Evolutionary conservation across 2,113 vertebrate genomes (phyloP).

Genomic region (Cyanoderma ruficeps): DNA sequence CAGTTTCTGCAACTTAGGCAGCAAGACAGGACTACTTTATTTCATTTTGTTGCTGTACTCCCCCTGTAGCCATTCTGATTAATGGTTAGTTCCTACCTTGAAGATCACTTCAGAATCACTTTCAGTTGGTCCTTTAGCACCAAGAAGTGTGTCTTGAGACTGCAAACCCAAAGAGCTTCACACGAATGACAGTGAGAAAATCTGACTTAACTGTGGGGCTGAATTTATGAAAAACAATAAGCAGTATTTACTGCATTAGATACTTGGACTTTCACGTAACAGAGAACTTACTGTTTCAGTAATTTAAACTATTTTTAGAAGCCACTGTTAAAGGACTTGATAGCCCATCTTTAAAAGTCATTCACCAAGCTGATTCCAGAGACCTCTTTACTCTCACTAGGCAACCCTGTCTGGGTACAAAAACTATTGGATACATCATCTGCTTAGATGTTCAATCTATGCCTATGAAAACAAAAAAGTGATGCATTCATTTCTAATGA

Average conservation of each 20-base stretch:
- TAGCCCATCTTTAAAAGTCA: background rate
- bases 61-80: background rate
- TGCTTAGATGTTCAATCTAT: background rate
- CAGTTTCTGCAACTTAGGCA: background rate
- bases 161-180: background rate
- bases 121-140: background rate
- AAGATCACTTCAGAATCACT: background rate
- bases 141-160: background rate
- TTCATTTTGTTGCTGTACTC: background rate
- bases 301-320: background rate
- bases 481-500: background rate
- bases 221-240: background rate
- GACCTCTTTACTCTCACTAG: background rate
- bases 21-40: background rate
- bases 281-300: background rate
- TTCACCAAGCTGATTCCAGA: background rate
- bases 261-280: background rate
- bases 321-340: background rate
- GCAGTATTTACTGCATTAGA: background rate
- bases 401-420: background rate
- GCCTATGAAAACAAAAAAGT: conserved; percentile 17
- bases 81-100: background rate
- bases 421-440: conserved; percentile 13
- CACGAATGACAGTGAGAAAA: background rate
- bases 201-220: background rate